phyloP scores from a whole-genome alignment of 2,113 vertebrate species.

The Scalopus aquaticus region DNA sequence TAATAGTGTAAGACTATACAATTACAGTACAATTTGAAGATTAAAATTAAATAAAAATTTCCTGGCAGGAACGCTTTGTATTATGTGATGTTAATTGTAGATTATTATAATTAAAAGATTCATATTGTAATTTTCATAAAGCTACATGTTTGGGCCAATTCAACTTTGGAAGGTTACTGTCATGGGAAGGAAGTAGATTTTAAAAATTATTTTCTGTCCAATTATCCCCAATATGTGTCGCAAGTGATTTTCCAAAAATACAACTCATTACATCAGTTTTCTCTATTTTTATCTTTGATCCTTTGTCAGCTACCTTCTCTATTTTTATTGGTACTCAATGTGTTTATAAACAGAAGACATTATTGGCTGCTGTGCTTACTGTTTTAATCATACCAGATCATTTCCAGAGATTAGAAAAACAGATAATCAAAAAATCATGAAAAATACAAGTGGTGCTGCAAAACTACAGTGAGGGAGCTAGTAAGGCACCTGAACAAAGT shows the following conservation, averaged over 20 bases:
- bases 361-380: background rate
- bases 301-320: background rate
- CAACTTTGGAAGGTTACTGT: slow-evolving; percentile 8
- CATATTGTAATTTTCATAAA: slow-evolving; percentile 70
- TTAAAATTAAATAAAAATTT: slow-evolving; percentile 80
- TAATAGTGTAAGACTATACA: slow-evolving; percentile 74
- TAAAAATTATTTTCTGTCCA: slow-evolving; percentile 6
- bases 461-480: background rate
- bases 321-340: background rate
- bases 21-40: slow-evolving; percentile 77
- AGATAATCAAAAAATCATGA: slow-evolving; percentile 25
- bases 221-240: background rate
- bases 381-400: background rate
- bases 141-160: slow-evolving; percentile 54
- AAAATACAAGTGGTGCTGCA: background rate
- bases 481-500: background rate
- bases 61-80: slow-evolving; percentile 66
- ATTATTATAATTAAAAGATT: slow-evolving; percentile 77
- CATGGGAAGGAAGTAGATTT: background rate
- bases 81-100: slow-evolving; percentile 69
- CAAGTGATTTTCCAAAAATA: background rate
- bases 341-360: slow-evolving; percentile 2
- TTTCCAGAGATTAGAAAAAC: slow-evolving; percentile 30
- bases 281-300: background rate
- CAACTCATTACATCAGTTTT: background rate